Conservation (phyloP, 2,888 invertebrate genomes). For the Scaptomyza polygonia region DNA sequence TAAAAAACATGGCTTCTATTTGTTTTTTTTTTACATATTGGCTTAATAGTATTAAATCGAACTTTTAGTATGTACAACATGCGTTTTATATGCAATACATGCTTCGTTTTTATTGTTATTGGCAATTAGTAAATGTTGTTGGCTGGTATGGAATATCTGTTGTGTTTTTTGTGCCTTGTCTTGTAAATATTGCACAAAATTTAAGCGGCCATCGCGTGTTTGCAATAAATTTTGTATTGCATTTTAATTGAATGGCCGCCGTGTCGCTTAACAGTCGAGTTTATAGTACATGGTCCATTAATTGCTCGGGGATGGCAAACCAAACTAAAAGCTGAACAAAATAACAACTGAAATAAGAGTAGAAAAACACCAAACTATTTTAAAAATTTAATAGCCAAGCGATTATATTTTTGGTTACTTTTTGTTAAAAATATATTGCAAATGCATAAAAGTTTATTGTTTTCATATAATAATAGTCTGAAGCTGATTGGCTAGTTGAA, state of each 20-base stretch:
- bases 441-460: no score
- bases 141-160: not conserved
- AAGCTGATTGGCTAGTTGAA: no score
- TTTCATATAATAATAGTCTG: no score
- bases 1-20: not conserved
- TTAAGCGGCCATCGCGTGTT: slow-evolving; percentile 19
- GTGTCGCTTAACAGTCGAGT: slow-evolving; percentile 26
- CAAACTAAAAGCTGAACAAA: slow-evolving; percentile 15
- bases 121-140: slow-evolving; percentile 20
- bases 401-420: no score
- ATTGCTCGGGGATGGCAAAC: slow-evolving; percentile 31
- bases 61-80: slow-evolving; percentile 22
- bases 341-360: slow-evolving; percentile 6
- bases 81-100: slow-evolving; percentile 23
- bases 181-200: slow-evolving; percentile 35
- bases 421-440: no score
- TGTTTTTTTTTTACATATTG: no score
- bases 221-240: slow-evolving; percentile 51
- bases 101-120: slow-evolving; percentile 22
- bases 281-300: slow-evolving; percentile 34
- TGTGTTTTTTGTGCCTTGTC: not conserved
- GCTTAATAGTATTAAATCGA: slow-evolving; percentile 25
- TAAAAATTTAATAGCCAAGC: no score
- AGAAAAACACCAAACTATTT: slow-evolving; percentile 3
- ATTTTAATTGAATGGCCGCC: slow-evolving; percentile 54